Evolutionary conservation across 2,888 invertebrate genomes (phyloP).

Genomic region (Agrotis ipsilon): DNA sequence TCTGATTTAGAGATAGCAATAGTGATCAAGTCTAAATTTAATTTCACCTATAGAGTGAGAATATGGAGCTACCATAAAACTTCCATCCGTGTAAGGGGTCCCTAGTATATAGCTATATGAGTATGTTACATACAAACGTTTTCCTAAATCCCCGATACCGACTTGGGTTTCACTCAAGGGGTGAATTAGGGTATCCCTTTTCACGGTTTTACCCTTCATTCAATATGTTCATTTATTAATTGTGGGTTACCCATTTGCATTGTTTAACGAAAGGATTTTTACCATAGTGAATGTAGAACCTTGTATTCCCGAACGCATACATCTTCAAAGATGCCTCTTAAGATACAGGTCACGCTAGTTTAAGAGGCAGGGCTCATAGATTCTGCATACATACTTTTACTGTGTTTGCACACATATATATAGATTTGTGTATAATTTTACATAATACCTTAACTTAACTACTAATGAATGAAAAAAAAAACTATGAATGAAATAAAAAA

Average conservation of each 20-base stretch:
- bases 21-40: neutral
- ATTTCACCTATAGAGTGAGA: neutral
- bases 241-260: neutral
- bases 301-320: no score
- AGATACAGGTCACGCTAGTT: no score
- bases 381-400: no score
- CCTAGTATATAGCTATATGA: constrained; percentile 1
- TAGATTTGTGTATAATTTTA: no score
- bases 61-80: neutral
- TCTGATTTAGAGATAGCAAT: neutral
- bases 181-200: constrained; percentile 24
- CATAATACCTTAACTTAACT: no score
- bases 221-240: constrained; percentile 28
- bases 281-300: neutral
- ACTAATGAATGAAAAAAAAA: no score
- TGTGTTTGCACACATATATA: no score
- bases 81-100: neutral
- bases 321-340: no score
- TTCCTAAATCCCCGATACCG: constrained; percentile 17
- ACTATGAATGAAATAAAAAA: no score
- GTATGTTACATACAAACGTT: constrained; percentile 11
- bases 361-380: no score
- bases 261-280: neutral
- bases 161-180: constrained; percentile 14
- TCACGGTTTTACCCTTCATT: constrained; percentile 16